phyloP scores from a whole-genome alignment of 2,888 invertebrate genomes.

The Caenorhabditis sp. region DNA sequence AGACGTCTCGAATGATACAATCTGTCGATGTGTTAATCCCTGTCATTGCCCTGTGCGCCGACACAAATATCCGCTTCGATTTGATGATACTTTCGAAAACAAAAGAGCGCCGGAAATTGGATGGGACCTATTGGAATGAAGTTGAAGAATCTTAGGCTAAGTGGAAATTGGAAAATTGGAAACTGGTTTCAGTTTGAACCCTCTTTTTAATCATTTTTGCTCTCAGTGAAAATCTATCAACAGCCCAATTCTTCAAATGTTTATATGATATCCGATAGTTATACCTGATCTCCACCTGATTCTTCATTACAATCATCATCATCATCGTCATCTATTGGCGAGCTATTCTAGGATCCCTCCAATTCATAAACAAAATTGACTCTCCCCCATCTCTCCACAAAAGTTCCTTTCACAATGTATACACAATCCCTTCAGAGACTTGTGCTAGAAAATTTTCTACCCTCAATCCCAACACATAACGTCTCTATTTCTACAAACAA shows the following conservation, averaged over 20 bases:
- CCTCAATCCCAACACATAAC: conserved; percentile 38
- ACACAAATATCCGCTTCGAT: conserved; percentile 12
- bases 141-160: background rate
- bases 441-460: conserved; percentile 19
- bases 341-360: background rate
- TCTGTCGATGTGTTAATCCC: conserved; percentile 52
- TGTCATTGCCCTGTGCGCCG: background rate
- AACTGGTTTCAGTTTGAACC: too few species aligned
- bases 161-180: conserved; percentile 24
- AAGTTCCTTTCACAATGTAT: conserved; percentile 35
- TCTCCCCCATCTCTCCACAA: too few species aligned
- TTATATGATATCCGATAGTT: conserved; percentile 46
- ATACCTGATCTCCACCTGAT: conserved; percentile 23
- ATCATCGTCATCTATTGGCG: too few species aligned
- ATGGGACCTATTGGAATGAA: background rate
- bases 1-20: conserved; percentile 57
- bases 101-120: conserved; percentile 23
- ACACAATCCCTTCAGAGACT: conserved; percentile 42
- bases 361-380: conserved; percentile 46
- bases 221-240: too few species aligned
- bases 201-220: too few species aligned
- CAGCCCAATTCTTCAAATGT: conserved; percentile 5
- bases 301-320: background rate
- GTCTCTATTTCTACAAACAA: conserved; percentile 66
- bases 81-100: conserved; percentile 29